Evolutionary conservation across 2,113 vertebrate species (phyloP), one percentile per base, ranked within the genome.

Genomic region (Cottus gobio): DNA sequence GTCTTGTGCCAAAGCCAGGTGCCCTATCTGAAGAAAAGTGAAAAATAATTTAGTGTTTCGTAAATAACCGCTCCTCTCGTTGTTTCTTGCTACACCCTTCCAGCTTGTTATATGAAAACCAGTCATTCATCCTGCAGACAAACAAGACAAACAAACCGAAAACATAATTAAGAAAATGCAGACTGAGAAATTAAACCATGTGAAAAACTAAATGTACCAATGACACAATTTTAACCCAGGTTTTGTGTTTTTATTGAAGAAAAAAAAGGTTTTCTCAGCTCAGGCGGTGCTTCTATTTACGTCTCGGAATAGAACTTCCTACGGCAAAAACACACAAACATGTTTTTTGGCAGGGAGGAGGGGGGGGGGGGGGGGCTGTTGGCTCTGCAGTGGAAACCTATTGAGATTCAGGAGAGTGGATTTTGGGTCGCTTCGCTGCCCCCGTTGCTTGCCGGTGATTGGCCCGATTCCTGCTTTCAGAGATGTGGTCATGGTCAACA

Each of bases 341-440:
- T 86, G 86, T 76, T 78, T 80, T 57, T 71, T 85, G 85, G 85
- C 85, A 77, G 24, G 30, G 61, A 12, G 3, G 79, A 0, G 75
- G n/a, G 48, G 48, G 20, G 6, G 48, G 48, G 48, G 20, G 48
- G 44, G 18, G 65, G 48, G 70, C 7, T 84, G 44, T 71, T 85
- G 85, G 85, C 88, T 82, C 70, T 34, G 61, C 54, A 36, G 34
- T 31, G 24, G 57, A 82, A 75, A 76, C 72, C 79, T 61, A 30
- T 62, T 69, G 80, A 85, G 75, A 80, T 80, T 65, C 75, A 89
- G 77, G 62, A 83, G 79, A 79, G 84, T 67, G 82, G 66, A 72
- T 84, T 77, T 75, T 74, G 71, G 79, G 80, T 54, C 52, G 75
- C 85, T 85, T 75, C 78, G 36, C 72, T 70, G 83, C 85, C 60